Percentiles rank a stretch among this genome's conserved stretches.
These are phyloP conservation scores for Ptychochromis oligacanthus DNA, from an alignment of 2,113 vertebrate genomes.

Conservation along the genomic window DNA sequence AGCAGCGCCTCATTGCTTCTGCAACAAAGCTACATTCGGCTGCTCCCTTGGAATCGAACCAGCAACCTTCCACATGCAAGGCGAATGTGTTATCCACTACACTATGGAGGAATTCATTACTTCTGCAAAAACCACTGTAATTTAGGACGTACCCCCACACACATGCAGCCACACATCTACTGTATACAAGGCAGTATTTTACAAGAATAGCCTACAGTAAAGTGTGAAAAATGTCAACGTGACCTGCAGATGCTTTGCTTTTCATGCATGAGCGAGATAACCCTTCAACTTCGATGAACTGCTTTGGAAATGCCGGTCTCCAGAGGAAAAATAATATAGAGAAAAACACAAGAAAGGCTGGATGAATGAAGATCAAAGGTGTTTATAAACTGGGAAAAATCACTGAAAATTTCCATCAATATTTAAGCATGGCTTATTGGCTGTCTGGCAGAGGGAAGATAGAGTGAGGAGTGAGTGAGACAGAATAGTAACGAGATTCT, in stretches of 20 bases:
- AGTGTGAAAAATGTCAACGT: neutral
- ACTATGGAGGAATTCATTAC: no score
- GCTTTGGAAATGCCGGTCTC: neutral
- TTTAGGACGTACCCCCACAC: conserved; percentile 16
- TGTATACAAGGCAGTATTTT: neutral
- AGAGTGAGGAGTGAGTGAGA: neutral
- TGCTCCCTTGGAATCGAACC: no score
- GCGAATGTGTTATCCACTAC: no score
- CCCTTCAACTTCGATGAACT: neutral
- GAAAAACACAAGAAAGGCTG: neutral
- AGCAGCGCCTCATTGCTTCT: conserved; percentile 23
- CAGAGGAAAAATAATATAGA: neutral
- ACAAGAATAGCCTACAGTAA: neutral
- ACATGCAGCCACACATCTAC: neutral
- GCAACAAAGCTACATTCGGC: no score
- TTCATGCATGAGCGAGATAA: neutral
- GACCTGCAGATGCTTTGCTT: conserved; percentile 12
- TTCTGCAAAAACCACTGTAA: conserved; percentile 21
- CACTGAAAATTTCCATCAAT: conserved; percentile 23
- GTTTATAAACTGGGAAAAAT: conserved; percentile 14
- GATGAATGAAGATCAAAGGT: conserved; percentile 19
- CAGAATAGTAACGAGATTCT: conserved; percentile 19
- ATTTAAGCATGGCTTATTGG: conserved; percentile 34
- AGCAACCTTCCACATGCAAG: no score
- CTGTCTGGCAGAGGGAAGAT: neutral